Percentiles rank a stretch among this genome's conserved stretches.
phyloP scores from a whole-genome alignment of 2,888 invertebrate genomes.

The Vesta saturnalis region DNA sequence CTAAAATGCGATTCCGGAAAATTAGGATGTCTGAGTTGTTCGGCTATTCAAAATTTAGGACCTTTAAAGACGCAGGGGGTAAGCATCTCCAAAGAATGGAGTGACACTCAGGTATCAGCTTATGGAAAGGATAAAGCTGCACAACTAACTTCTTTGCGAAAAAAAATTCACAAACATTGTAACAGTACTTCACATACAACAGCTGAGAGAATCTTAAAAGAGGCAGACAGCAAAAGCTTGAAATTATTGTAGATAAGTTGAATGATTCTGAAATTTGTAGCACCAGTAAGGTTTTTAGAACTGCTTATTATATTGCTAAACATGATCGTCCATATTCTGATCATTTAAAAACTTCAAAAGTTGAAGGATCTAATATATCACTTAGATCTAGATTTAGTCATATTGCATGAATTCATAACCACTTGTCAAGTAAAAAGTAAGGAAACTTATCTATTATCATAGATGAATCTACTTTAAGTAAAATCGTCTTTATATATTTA shows the following conservation, averaged over 20 bases:
- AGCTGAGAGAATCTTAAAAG: constrained; percentile 7
- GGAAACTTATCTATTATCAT: too few relatives aligned
- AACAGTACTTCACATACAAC: constrained; percentile 3
- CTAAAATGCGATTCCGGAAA: constrained; percentile 5
- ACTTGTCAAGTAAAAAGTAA: too few relatives aligned
- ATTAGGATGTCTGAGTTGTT: too few relatives aligned
- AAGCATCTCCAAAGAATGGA: constrained; percentile 6
- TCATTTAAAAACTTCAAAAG: too few relatives aligned
- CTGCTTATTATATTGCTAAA: too few relatives aligned
- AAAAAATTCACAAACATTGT: constrained; percentile 6
- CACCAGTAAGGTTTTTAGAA: constrained; percentile 8
- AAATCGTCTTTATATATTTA: background rate
- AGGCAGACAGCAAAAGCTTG: constrained; percentile 2
- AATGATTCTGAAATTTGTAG: constrained; percentile 3
- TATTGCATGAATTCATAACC: too few relatives aligned
- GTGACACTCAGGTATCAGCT: too few relatives aligned
- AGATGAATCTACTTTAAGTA: too few relatives aligned
- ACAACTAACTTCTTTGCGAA: constrained; percentile 4
- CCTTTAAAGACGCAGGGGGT: constrained; percentile 7
- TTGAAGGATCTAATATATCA: background rate
- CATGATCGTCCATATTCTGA: constrained; percentile 1
- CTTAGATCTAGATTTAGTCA: too few relatives aligned
- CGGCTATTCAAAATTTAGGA: too few relatives aligned
- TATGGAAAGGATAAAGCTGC: constrained; percentile 6
- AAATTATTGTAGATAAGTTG: too few relatives aligned